Percentiles rank a stretch among this genome's conserved stretches.
Conservation (phyloP, 2,888 invertebrate species). For the Muscina levida region DNA sequence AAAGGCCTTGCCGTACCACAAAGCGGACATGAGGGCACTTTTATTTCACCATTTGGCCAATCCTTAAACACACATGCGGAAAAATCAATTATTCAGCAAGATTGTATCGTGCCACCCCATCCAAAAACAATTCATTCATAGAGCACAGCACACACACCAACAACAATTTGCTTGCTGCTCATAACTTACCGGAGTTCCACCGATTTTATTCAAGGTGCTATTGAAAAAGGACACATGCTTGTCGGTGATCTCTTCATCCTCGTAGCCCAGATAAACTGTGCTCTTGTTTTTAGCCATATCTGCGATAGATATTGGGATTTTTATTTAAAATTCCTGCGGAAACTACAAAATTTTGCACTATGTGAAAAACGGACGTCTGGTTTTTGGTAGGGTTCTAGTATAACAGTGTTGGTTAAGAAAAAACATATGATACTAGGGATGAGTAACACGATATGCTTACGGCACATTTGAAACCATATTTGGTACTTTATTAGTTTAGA, state of each 20-base stretch:
- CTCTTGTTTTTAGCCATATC: conserved; percentile 81
- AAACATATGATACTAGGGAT: not conserved
- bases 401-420: conserved; percentile 35
- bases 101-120: conserved; percentile 12
- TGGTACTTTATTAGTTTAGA: too few relatives aligned
- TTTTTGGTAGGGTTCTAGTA: not conserved
- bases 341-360: conserved; percentile 40
- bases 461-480: too few relatives aligned
- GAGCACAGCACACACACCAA: conserved; percentile 10
- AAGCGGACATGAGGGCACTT: conserved; percentile 85
- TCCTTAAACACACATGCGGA: conserved; percentile 81
- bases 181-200: conserved; percentile 86
- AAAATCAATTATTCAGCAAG: conserved; percentile 74
- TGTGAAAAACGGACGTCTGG: conserved; percentile 50
- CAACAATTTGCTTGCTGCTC: conserved; percentile 8
- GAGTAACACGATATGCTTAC: conserved; percentile 1
- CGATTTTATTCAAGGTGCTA: conserved; percentile 90
- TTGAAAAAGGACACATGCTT: conserved; percentile 85
- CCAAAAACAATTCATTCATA: conserved; percentile 4
- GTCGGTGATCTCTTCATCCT: conserved; percentile 88
- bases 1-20: conserved; percentile 88
- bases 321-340: conserved; percentile 22
- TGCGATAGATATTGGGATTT: not conserved
- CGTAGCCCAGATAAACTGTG: conserved; percentile 88
- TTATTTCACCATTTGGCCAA: conserved; percentile 82